phyloP scores from a whole-genome alignment of 92 coral and sea anemone species.

The Heliopora coerulea region DNA sequence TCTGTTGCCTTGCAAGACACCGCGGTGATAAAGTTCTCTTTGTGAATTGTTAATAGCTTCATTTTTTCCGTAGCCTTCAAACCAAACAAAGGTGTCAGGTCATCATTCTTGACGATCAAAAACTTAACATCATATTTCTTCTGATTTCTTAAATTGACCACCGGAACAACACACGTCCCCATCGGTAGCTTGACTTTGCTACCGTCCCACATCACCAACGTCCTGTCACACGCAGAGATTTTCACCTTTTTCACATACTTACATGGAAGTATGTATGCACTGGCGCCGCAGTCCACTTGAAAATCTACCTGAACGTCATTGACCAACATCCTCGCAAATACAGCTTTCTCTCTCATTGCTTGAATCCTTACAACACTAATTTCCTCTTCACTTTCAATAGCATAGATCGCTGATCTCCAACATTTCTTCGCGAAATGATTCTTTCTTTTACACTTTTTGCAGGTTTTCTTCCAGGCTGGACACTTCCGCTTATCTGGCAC shows the following conservation, averaged over 20 bases:
- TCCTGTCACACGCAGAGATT: slow-evolving; percentile 32
- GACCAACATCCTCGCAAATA: slow-evolving; percentile 44
- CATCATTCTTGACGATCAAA: slow-evolving; percentile 45
- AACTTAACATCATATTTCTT: slow-evolving; percentile 45
- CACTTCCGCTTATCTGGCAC: no score
- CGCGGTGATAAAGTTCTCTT: slow-evolving; percentile 38
- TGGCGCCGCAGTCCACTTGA: slow-evolving; percentile 61
- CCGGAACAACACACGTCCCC: no score
- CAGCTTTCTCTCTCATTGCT: slow-evolving; percentile 35
- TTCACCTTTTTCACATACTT: slow-evolving; percentile 24
- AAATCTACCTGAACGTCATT: slow-evolving; percentile 34
- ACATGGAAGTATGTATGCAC: slow-evolving; percentile 29
- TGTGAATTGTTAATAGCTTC: slow-evolving; percentile 47
- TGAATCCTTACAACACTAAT: slow-evolving; percentile 27
- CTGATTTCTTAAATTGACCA: no score
- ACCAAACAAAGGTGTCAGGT: slow-evolving; percentile 37
- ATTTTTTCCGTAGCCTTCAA: slow-evolving; percentile 35
- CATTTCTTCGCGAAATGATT: slow-evolving; percentile 26
- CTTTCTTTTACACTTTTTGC: slow-evolving; percentile 24
- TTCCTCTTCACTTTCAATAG: slow-evolving; percentile 35
- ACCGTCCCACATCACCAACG: slow-evolving; percentile 48
- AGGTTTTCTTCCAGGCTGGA: slow-evolving; percentile 44
- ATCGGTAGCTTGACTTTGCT: slow-evolving; percentile 34
- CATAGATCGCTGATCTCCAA: background rate
- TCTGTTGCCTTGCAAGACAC: slow-evolving; percentile 16